These are phyloP conservation scores for Drosophila fulvimacula DNA, from an alignment of 2,888 invertebrate genomes.

Conservation along the genomic window DNA sequence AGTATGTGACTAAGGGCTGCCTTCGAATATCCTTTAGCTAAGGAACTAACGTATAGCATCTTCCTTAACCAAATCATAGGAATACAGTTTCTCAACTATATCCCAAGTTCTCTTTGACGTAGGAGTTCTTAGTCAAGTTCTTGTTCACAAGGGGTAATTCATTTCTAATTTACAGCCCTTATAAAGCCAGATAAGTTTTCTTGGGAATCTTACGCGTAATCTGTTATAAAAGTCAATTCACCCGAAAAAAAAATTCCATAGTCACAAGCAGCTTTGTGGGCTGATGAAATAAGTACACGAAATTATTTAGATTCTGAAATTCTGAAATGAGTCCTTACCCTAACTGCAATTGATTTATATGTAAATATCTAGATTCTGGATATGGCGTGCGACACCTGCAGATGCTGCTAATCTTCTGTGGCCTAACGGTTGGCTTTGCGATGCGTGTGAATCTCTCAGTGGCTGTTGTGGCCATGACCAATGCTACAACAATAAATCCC, in stretches of 20 bases:
- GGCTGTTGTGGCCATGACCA: slow-evolving; percentile 91
- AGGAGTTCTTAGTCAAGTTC: not conserved
- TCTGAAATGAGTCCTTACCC: not conserved
- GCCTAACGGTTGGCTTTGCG: slow-evolving; percentile 87
- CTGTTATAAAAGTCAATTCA: slow-evolving; percentile 1
- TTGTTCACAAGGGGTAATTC: slow-evolving; percentile 11
- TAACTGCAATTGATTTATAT: not conserved
- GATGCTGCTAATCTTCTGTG: slow-evolving; percentile 87
- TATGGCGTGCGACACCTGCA: slow-evolving; percentile 88
- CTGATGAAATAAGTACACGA: not conserved
- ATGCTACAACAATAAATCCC: slow-evolving; percentile 81
- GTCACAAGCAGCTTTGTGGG: not conserved
- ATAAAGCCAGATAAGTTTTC: slow-evolving; percentile 24
- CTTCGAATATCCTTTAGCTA: not conserved
- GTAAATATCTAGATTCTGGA: slow-evolving; percentile 54
- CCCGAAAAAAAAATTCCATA: slow-evolving; percentile 20
- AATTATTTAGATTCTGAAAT: not conserved
- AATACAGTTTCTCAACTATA: no score
- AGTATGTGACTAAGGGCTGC: not conserved
- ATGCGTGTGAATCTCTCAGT: slow-evolving; percentile 90
- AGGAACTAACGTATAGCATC: not conserved
- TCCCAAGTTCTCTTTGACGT: no score
- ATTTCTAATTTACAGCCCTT: slow-evolving; percentile 22
- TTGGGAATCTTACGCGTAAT: slow-evolving; percentile 2
- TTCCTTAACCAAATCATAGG: no score